Conservation (phyloP, 1,140 invertebrate genomes). For the Whitmania pigra region DNA sequence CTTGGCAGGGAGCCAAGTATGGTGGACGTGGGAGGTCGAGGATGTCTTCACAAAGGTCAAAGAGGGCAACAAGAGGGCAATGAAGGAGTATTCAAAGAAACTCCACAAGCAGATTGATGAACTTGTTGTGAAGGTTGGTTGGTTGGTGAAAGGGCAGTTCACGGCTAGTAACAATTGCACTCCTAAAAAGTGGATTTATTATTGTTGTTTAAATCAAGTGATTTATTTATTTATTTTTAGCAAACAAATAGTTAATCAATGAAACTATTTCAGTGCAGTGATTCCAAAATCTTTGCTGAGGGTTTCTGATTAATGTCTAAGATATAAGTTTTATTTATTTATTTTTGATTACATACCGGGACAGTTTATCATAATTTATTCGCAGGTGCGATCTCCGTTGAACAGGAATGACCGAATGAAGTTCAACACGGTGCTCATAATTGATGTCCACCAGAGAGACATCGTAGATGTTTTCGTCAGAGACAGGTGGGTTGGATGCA, state of each 20-base stretch:
- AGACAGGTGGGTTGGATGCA: slow-evolving; percentile 45
- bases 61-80: slow-evolving; percentile 62
- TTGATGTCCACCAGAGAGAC: slow-evolving; percentile 76
- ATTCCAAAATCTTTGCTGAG: too few relatives aligned
- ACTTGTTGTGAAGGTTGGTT: slow-evolving; percentile 56
- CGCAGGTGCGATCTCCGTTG: slow-evolving; percentile 53
- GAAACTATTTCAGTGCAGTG: too few relatives aligned
- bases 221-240: slow-evolving; percentile 5
- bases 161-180: too few relatives aligned
- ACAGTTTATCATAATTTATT: not conserved
- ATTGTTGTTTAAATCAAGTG: not conserved
- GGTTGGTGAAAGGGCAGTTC: slow-evolving; percentile 42
- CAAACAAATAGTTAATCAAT: too few relatives aligned
- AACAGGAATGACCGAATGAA: slow-evolving; percentile 68
- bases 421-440: slow-evolving; percentile 71
- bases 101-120: slow-evolving; percentile 70
- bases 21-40: slow-evolving; percentile 86
- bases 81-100: slow-evolving; percentile 72
- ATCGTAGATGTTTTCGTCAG: slow-evolving; percentile 74
- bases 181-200: too few relatives aligned
- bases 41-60: slow-evolving; percentile 62
- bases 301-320: too few relatives aligned
- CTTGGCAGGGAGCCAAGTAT: slow-evolving; percentile 69
- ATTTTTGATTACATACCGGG: too few relatives aligned
- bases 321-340: too few relatives aligned